phyloP scores from a whole-genome alignment of 2,888 invertebrate species.

The Drosophila nr. fundita region DNA sequence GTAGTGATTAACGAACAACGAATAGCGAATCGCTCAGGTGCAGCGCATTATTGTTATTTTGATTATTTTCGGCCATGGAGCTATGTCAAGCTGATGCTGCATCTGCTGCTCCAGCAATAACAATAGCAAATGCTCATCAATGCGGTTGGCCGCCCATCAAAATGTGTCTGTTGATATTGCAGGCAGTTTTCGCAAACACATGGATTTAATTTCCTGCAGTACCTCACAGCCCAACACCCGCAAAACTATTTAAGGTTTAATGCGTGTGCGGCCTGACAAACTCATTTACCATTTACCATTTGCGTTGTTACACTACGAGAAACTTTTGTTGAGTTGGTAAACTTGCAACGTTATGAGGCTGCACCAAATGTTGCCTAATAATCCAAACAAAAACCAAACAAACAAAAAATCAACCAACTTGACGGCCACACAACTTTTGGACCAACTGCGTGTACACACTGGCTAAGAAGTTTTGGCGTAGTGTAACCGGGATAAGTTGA shows the following conservation, averaged over 20 bases:
- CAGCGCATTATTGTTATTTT: conserved; percentile 32
- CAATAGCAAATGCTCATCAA: conserved; percentile 68
- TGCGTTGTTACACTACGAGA: conserved; percentile 37
- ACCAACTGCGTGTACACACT: conserved; percentile 34
- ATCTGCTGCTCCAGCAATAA: conserved; percentile 31
- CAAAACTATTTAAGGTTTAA: conserved; percentile 60
- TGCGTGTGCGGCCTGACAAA: conserved; percentile 40
- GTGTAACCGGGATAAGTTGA: conserved; percentile 61
- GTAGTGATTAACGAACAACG: conserved; percentile 1
- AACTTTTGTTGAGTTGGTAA: conserved; percentile 54
- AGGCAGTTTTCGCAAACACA: conserved; percentile 39
- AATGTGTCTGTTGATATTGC: conserved; percentile 50
- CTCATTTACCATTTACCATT: conserved; percentile 47
- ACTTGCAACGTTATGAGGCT: conserved; percentile 43
- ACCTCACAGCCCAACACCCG: conserved; percentile 4
- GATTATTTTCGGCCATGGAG: conserved; percentile 38
- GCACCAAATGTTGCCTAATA: conserved; percentile 75
- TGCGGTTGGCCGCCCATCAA: conserved; percentile 54
- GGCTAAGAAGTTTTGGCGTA: conserved; percentile 59
- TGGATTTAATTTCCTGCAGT: conserved; percentile 77
- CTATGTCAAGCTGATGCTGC: conserved; percentile 14
- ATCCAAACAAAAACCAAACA: conserved; percentile 29
- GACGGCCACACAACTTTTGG: conserved; percentile 68
- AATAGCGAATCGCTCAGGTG: conserved; percentile 10
- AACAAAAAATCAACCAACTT: conserved; percentile 56